A percentile compares a stretch with the other conserved stretches of the same genome.
phyloP scores from a whole-genome alignment of 2,113 vertebrate genomes.

The Dromiciops gliroides region DNA sequence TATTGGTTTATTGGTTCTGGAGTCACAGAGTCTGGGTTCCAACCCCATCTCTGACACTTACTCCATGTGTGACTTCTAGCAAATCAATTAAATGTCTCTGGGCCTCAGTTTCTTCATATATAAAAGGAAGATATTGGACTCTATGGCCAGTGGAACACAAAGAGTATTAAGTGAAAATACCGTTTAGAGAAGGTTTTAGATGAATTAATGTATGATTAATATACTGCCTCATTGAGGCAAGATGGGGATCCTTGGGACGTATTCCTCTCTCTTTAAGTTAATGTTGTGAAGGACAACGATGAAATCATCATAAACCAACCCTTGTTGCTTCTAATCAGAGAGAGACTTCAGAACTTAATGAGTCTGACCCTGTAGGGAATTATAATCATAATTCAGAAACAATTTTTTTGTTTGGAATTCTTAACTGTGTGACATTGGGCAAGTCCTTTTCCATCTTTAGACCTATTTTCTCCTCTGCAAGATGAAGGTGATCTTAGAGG shows the following conservation, averaged over 20 bases:
- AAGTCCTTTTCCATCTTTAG: not conserved
- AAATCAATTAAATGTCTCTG: too few relatives aligned
- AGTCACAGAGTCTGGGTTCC: too few relatives aligned
- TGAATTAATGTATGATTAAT: not conserved
- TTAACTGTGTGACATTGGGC: not conserved
- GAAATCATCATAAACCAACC: not conserved
- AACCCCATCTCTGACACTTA: too few relatives aligned
- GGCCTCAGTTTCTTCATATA: not conserved
- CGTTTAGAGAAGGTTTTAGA: not conserved
- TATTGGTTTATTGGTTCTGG: too few relatives aligned
- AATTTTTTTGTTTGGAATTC: not conserved
- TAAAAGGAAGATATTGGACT: not conserved
- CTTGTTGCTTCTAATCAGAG: not conserved
- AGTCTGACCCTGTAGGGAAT: not conserved
- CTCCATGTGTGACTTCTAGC: not conserved
- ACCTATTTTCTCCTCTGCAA: not conserved
- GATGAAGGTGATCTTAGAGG: not conserved
- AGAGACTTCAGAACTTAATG: not conserved
- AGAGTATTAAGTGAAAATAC: not conserved
- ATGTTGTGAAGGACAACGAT: not conserved
- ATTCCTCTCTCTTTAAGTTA: not conserved
- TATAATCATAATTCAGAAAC: not conserved
- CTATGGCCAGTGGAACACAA: not conserved
- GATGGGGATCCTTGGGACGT: not conserved
- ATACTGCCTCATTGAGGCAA: not conserved